Evolutionary conservation across 2,113 vertebrate genomes (phyloP).

Genomic region (Manacus vitellinus): DNA sequence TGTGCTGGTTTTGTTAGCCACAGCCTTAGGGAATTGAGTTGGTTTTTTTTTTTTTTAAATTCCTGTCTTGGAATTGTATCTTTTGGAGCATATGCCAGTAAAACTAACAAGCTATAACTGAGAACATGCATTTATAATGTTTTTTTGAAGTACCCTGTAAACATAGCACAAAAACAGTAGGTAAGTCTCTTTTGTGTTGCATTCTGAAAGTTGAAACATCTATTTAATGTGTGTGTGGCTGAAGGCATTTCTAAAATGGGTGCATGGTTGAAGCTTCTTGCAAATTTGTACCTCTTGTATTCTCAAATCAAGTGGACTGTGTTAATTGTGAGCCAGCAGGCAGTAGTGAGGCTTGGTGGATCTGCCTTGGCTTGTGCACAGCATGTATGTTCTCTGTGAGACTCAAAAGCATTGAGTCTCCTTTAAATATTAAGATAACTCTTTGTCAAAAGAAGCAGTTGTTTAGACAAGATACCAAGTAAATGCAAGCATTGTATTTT

Average conservation of each 20-base stretch:
- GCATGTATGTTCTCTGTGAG: fast-evolving
- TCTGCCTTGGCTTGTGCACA: background rate
- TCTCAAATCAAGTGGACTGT: background rate
- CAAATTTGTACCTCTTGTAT: background rate
- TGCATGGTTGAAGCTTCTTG: background rate
- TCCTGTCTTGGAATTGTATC: conserved; percentile 51
- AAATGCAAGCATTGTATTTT: background rate
- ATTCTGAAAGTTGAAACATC: conserved; percentile 53
- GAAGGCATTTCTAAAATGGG: conserved; percentile 7
- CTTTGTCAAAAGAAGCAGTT: background rate
- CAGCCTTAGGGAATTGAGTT: background rate
- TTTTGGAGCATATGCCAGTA: conserved; percentile 55
- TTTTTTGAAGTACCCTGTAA: conserved; percentile 51
- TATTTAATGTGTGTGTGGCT: conserved; percentile 50
- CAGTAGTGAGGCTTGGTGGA: background rate
- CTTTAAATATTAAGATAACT: background rate
- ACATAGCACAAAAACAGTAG: conserved; percentile 45
- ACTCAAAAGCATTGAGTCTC: background rate
- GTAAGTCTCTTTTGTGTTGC: conserved; percentile 40
- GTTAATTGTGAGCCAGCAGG: background rate
- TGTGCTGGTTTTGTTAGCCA: conserved; percentile 15
- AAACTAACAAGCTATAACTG: conserved; percentile 47
- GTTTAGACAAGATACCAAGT: background rate
- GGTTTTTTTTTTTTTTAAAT: background rate
- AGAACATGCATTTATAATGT: conserved; percentile 28